Evolutionary conservation across 2,113 vertebrate genomes (phyloP).

Genomic region (human): DNA sequence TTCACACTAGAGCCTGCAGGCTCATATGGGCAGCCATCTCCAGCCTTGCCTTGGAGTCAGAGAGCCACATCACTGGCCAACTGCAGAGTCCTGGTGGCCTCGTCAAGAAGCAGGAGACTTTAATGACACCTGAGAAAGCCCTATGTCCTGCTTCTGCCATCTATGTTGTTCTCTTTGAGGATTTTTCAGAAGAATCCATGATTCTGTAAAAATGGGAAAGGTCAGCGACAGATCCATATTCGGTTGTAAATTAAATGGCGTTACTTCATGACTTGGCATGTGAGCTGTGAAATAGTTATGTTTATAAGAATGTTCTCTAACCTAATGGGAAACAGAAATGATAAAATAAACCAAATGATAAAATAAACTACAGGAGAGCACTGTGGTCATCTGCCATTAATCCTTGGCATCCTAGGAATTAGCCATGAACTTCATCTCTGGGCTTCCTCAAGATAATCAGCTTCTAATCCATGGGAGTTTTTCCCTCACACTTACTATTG

Average conservation of each 20-base stretch:
- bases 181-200: constrained; percentile 27
- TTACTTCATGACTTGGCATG: constrained; percentile 9
- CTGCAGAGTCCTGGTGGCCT: not conserved
- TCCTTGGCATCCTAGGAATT: constrained; percentile 13
- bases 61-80: not conserved
- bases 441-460: constrained; percentile 32
- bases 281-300: constrained; percentile 38
- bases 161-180: constrained; percentile 34
- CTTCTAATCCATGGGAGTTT: not conserved
- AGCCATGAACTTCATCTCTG: not conserved
- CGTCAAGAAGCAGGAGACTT: not conserved
- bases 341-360: constrained; percentile 37
- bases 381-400: not conserved
- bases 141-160: not conserved
- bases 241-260: constrained; percentile 44
- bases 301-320: constrained; percentile 53
- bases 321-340: constrained; percentile 40
- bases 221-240: constrained; percentile 43
- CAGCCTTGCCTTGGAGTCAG: not conserved
- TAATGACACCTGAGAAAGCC: not conserved
- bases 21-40: not conserved
- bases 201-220: constrained; percentile 18
- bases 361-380: not conserved
- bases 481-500: not conserved
- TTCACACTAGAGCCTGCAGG: not conserved